A percentile compares a stretch with the other conserved stretches of the same genome.
phyloP scores from a whole-genome alignment of 2,797 vertebrate species.

The Pangasius djambal region DNA sequence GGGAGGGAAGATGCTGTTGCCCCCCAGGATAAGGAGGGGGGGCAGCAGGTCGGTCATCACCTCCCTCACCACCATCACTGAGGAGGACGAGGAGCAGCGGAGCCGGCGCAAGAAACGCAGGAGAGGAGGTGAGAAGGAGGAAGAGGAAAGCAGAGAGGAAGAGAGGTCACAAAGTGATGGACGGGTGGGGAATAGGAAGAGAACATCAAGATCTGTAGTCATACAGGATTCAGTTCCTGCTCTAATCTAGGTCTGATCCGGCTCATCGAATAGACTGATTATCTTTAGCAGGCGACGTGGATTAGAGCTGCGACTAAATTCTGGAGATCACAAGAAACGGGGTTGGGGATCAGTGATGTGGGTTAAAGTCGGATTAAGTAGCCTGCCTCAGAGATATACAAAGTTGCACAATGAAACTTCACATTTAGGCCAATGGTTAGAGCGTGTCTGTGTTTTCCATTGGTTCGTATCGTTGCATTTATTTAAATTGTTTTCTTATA shows the following conservation, averaged over 20 bases:
- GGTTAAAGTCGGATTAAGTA: not conserved
- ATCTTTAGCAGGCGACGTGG: slow-evolving; percentile 13
- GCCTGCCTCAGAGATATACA: not conserved
- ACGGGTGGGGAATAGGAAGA: not conserved
- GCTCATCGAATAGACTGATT: not conserved
- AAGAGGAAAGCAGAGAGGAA: slow-evolving; percentile 5
- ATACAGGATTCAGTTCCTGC: not conserved
- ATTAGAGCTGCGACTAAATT: not conserved
- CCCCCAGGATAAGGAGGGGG: slow-evolving; percentile 83
- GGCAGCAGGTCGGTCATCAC: slow-evolving; percentile 79
- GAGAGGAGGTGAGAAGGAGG: slow-evolving; percentile 69
- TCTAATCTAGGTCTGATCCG: not conserved
- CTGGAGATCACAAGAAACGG: not conserved
- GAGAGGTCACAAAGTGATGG: not conserved
- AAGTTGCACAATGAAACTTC: not conserved
- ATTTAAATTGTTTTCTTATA: not conserved
- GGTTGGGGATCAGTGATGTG: not conserved
- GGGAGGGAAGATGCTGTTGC: slow-evolving; percentile 58
- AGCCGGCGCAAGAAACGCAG: slow-evolving; percentile 74
- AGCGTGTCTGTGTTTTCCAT: not conserved
- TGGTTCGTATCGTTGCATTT: not conserved
- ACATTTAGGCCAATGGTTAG: not conserved
- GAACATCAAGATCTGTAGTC: not conserved
- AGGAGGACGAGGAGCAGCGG: slow-evolving; percentile 93
- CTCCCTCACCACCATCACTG: slow-evolving; percentile 92